phyloP scores from a whole-genome alignment of 2,797 vertebrate genomes.

The Aulostomus chinensis region DNA sequence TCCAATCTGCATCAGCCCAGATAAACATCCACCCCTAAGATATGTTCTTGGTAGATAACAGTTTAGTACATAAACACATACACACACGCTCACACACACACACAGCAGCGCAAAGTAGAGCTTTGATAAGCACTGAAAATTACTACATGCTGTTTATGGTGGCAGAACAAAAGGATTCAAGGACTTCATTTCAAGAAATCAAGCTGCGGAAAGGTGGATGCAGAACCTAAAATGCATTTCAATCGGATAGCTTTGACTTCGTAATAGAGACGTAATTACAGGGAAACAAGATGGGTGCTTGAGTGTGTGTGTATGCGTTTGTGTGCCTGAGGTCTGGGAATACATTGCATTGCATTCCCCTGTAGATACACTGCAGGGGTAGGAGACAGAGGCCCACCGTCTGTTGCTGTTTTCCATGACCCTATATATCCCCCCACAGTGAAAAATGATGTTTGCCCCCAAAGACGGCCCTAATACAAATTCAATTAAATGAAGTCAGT shows the following conservation, averaged over 20 bases:
- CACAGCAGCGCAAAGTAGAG: constrained; percentile 30
- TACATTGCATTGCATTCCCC: constrained; percentile 30
- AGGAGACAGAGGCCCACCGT: constrained; percentile 50
- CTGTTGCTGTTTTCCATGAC: constrained; percentile 75
- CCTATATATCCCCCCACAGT: constrained; percentile 46
- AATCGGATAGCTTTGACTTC: constrained; percentile 53
- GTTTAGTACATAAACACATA: too few species aligned
- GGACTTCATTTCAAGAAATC: constrained; percentile 73
- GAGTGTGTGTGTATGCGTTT: constrained; percentile 21
- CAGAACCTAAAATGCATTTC: constrained; percentile 57
- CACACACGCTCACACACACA: constrained; percentile 34
- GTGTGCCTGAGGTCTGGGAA: constrained; percentile 28
- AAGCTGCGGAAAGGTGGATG: constrained; percentile 60
- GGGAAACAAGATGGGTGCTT: constrained; percentile 39
- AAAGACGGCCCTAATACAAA: constrained; percentile 78
- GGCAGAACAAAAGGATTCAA: constrained; percentile 77
- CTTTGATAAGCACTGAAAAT: constrained; percentile 76
- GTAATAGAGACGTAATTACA: constrained; percentile 58
- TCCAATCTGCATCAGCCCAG: constrained; percentile 73
- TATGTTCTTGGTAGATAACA: constrained; percentile 72
- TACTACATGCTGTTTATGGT: constrained; percentile 72
- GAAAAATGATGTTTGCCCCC: constrained; percentile 73
- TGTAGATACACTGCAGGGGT: constrained; percentile 39
- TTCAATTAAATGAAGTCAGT: constrained; percentile 83
- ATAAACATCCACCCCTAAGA: constrained; percentile 79